Evolutionary conservation across 2,797 vertebrate species (phyloP).

Genomic region (Apogon hyalosoma): DNA sequence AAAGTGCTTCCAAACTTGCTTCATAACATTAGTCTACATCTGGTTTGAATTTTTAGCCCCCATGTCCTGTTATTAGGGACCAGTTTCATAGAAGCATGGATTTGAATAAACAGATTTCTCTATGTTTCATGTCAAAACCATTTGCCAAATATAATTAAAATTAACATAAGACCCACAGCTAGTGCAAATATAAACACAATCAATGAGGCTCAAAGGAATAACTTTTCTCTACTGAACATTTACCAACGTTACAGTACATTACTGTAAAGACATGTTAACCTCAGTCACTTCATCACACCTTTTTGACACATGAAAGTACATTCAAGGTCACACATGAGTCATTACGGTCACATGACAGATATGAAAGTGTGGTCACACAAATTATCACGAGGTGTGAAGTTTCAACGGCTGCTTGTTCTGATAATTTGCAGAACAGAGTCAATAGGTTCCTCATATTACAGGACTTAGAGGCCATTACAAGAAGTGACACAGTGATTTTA

Average conservation of each 20-base stretch:
- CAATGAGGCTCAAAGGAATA: too few species aligned
- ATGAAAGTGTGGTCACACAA: slow-evolving; percentile 3
- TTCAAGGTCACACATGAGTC: slow-evolving; percentile 15
- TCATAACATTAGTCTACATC: too few species aligned
- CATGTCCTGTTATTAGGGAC: too few species aligned
- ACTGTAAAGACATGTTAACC: background rate
- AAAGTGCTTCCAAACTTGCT: too few species aligned
- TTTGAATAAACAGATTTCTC: too few species aligned
- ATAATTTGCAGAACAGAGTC: slow-evolving; percentile 22
- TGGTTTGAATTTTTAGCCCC: too few species aligned
- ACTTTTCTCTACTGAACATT: too few species aligned
- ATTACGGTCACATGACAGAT: slow-evolving; percentile 16
- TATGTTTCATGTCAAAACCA: too few species aligned
- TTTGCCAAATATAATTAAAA: too few species aligned
- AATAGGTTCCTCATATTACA: background rate
- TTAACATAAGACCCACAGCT: too few species aligned
- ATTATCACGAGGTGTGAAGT: slow-evolving; percentile 26
- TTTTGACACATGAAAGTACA: background rate
- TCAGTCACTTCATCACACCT: background rate
- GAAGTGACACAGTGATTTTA: background rate
- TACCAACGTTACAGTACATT: background rate
- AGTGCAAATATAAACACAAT: too few species aligned
- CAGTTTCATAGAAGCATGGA: too few species aligned
- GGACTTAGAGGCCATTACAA: background rate
- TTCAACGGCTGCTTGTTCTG: background rate